These are phyloP conservation scores for Macrobrachium nipponense DNA, from an alignment of 1,140 invertebrate species.

Conservation along the genomic window DNA sequence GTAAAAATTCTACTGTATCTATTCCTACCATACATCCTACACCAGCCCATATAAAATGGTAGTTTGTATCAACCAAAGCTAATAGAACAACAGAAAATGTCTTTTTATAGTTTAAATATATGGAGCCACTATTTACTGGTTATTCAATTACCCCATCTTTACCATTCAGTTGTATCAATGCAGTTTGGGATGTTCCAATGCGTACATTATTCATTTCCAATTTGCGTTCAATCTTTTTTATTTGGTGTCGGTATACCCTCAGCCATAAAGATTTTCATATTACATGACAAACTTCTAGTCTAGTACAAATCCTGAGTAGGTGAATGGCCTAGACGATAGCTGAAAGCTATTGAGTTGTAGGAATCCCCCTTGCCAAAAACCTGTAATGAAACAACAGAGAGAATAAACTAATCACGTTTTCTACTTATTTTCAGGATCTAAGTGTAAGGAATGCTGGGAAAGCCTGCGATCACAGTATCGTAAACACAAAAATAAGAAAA, in stretches of 20 bases:
- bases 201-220: conserved; percentile 24
- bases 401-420: too few relatives aligned
- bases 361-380: conserved; percentile 31
- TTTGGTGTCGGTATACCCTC: conserved; percentile 15
- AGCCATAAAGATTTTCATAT: conserved; percentile 13
- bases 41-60: too few relatives aligned
- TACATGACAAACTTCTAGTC: conserved; percentile 1
- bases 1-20: conserved; percentile 4
- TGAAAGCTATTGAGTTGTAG: conserved; percentile 33
- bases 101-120: too few relatives aligned
- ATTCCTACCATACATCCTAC: too few relatives aligned
- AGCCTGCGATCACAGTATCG: too few relatives aligned
- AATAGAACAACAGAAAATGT: too few relatives aligned
- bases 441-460: too few relatives aligned
- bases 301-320: conserved; percentile 4
- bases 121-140: conserved; percentile 60
- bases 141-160: conserved; percentile 68
- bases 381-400: background rate
- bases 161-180: conserved; percentile 69
- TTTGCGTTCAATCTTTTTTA: conserved; percentile 19
- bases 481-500: too few relatives aligned
- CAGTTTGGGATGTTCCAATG: conserved; percentile 69
- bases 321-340: conserved; percentile 35
- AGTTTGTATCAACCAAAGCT: too few relatives aligned
- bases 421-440: too few relatives aligned